phyloP scores from a whole-genome alignment of 2,113 vertebrate species.

The Copsychus sechellarum region DNA sequence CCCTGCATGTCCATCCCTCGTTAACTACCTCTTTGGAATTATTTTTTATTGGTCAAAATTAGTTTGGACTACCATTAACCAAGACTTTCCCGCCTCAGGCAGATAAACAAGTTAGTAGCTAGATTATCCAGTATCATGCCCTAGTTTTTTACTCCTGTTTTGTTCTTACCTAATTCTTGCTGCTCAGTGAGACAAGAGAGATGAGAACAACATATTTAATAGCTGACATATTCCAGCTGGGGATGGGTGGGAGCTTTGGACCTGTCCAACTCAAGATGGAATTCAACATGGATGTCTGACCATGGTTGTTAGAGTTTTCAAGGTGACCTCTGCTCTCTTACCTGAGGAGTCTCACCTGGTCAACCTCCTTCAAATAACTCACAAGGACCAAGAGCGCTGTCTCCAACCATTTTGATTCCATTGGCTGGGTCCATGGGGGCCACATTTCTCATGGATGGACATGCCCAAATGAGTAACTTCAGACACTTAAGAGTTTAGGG shows the following conservation, averaged over 20 bases:
- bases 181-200: neutral
- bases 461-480: neutral
- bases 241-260: neutral
- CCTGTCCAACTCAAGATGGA: neutral
- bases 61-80: neutral
- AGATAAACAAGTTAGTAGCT: neutral
- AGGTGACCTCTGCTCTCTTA: neutral
- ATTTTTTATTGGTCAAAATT: neutral
- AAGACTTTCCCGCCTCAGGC: neutral
- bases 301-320: neutral
- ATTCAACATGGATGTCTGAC: neutral
- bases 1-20: neutral
- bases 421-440: neutral
- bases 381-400: neutral
- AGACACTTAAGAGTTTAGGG: neutral
- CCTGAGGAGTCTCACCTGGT: neutral
- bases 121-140: neutral
- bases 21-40: neutral
- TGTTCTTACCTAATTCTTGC: neutral
- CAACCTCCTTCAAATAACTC: neutral
- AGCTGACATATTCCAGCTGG: neutral
- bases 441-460: neutral
- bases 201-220: neutral
- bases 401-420: neutral
- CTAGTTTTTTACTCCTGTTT: neutral